phyloP scores from a whole-genome alignment of 2,888 invertebrate species.

The Catocala fraxini region DNA sequence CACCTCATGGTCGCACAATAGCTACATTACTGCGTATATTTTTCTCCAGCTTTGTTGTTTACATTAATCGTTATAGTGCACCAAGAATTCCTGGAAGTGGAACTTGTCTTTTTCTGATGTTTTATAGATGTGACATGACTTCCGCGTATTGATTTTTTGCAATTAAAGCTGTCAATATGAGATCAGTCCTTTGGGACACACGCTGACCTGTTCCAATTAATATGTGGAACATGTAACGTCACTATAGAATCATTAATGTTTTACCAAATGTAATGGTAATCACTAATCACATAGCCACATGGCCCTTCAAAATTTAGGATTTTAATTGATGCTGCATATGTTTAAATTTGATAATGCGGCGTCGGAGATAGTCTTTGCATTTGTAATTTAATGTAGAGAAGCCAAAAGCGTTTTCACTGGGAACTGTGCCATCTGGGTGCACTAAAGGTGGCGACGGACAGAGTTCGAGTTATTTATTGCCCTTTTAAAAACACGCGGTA shows the following conservation, averaged over 20 bases:
- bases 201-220: constrained; percentile 67
- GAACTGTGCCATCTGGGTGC: constrained; percentile 77
- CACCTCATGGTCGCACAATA: constrained; percentile 76
- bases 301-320: background rate
- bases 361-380: constrained; percentile 28
- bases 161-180: constrained; percentile 51
- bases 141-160: constrained; percentile 75
- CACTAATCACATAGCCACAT: constrained; percentile 1
- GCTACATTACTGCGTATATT: constrained; percentile 73
- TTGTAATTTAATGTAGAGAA: constrained; percentile 52
- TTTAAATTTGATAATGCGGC: constrained; percentile 7
- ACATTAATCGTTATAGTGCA: constrained; percentile 73
- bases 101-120: constrained; percentile 74
- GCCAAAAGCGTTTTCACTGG: constrained; percentile 70
- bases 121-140: constrained; percentile 72
- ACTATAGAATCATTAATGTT: no score
- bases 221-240: constrained; percentile 57
- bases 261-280: background rate
- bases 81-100: constrained; percentile 79
- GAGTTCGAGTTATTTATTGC: constrained; percentile 69
- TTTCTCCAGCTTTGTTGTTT: constrained; percentile 75
- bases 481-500: constrained; percentile 63
- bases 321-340: constrained; percentile 27
- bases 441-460: constrained; percentile 72
- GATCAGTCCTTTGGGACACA: constrained; percentile 65